Conservation (phyloP, 2,797 vertebrate species). For the Stomatorhinus walkeri region DNA sequence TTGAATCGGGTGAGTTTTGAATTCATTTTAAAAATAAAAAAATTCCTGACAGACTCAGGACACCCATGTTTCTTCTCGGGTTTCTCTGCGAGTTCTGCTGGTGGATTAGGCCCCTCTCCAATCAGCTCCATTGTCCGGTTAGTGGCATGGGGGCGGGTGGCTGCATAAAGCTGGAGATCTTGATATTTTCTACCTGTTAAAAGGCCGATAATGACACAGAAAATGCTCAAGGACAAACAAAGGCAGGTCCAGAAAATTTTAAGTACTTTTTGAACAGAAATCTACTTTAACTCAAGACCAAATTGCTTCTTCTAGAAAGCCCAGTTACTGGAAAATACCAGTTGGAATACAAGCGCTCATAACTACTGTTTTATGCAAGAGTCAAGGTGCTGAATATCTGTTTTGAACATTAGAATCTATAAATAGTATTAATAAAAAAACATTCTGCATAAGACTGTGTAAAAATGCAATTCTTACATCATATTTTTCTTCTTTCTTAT, state of each 20-base stretch:
- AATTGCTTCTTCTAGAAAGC: background rate
- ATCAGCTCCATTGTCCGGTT: background rate
- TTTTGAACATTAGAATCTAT: background rate
- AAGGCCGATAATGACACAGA: slow-evolving; percentile 18
- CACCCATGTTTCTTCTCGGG: background rate
- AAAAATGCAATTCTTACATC: slow-evolving; percentile 13
- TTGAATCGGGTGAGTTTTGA: background rate
- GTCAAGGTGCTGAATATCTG: slow-evolving; percentile 4
- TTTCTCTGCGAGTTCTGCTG: background rate
- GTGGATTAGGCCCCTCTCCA: background rate
- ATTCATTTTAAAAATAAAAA: background rate
- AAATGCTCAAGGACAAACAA: background rate
- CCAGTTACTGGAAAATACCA: background rate
- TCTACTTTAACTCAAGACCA: slow-evolving; percentile 11
- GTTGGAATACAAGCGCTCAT: background rate
- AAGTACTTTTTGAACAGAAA: slow-evolving; percentile 10
- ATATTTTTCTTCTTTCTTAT: background rate
- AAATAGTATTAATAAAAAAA: background rate
- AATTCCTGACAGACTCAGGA: background rate
- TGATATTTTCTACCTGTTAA: background rate
- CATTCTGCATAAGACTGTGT: background rate
- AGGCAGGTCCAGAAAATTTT: slow-evolving; percentile 22
- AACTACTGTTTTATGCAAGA: background rate
- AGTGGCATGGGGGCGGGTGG: background rate
- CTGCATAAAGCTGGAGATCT: background rate